These are phyloP conservation scores for Cheilosia pagana DNA, from an alignment of 2,888 invertebrate species.

Conservation along the genomic window DNA sequence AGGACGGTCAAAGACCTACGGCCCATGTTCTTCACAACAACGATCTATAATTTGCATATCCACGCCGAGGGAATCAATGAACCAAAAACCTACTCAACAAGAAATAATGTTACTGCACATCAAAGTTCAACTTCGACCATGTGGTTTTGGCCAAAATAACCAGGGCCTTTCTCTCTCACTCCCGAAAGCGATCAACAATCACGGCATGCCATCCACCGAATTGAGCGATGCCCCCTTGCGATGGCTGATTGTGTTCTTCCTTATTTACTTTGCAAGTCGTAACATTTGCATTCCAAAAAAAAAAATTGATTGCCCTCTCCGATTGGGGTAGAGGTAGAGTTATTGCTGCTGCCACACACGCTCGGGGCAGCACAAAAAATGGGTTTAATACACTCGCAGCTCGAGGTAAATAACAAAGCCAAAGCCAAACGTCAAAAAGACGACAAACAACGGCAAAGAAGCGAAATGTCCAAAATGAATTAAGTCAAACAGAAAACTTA, in stretches of 20 bases:
- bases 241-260: conserved; percentile 58
- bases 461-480: conserved; percentile 24
- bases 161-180: conserved; percentile 25
- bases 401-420: conserved; percentile 51
- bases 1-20: conserved; percentile 69
- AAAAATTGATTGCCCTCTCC: conserved; percentile 57
- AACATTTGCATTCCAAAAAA: conserved; percentile 65
- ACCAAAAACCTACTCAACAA: conserved; percentile 49
- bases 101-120: conserved; percentile 49
- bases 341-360: conserved; percentile 35
- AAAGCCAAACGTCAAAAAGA: conserved; percentile 47
- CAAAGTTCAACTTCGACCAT: conserved; percentile 53
- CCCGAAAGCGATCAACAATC: conserved; percentile 51
- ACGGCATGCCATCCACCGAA: conserved; percentile 18
- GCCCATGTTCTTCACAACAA: neutral
- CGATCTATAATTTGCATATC: conserved; percentile 32
- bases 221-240: conserved; percentile 5
- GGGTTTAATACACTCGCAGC: conserved; percentile 65
- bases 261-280: conserved; percentile 62
- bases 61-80: conserved; percentile 41
- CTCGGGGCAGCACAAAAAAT: conserved; percentile 13
- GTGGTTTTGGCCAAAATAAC: conserved; percentile 44
- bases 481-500: conserved; percentile 45
- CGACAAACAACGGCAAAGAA: conserved; percentile 29
- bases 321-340: conserved; percentile 37